Evolutionary conservation across 2,888 invertebrate genomes (phyloP).

Genomic region (Papilio demoleus): DNA sequence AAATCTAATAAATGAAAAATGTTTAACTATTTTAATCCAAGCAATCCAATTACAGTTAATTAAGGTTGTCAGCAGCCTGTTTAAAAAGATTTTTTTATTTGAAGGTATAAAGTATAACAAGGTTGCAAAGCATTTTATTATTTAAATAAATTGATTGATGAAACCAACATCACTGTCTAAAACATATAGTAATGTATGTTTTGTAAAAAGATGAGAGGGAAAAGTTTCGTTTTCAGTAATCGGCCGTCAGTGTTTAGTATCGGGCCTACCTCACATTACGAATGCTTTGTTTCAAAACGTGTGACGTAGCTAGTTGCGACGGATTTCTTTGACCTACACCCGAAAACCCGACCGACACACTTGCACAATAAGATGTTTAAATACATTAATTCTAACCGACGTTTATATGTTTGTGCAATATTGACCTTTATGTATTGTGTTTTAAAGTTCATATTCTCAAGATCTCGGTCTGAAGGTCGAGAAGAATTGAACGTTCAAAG

Average conservation of each 20-base stretch:
- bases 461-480: constrained; percentile 1
- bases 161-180: too few relatives aligned
- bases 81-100: too few relatives aligned
- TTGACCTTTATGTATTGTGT: constrained; percentile 1
- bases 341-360: constrained; percentile 13
- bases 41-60: too few relatives aligned
- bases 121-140: too few relatives aligned
- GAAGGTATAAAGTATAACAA: too few relatives aligned
- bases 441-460: background rate
- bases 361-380: constrained; percentile 20
- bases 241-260: background rate
- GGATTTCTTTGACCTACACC: constrained; percentile 32
- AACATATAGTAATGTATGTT: too few relatives aligned
- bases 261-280: constrained; percentile 15
- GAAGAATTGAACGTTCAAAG: background rate
- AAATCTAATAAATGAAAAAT: too few relatives aligned
- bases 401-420: constrained; percentile 6
- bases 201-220: too few relatives aligned
- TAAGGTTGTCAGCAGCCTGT: too few relatives aligned
- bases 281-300: constrained; percentile 29
- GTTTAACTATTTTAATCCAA: too few relatives aligned
- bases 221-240: too few relatives aligned
- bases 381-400: background rate
- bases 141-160: too few relatives aligned
- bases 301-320: constrained; percentile 3